Conservation (phyloP, 2,113 vertebrate genomes). For the Spea multiplicata region DNA sequence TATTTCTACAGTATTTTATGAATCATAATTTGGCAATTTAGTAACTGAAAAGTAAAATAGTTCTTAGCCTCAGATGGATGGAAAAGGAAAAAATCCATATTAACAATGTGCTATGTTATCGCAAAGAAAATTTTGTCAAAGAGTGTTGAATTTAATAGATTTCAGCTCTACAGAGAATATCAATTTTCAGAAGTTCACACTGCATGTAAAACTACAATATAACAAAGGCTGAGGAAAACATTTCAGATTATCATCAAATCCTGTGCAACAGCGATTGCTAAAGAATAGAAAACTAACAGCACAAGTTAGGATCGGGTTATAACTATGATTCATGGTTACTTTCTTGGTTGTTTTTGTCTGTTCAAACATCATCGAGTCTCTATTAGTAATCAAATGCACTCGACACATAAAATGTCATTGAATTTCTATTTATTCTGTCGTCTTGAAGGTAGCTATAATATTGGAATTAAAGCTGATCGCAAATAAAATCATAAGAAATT, state of each 20-base stretch:
- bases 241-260: conserved; percentile 16
- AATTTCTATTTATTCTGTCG: too few relatives aligned
- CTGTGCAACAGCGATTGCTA: not conserved
- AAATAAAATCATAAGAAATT: too few relatives aligned
- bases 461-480: too few relatives aligned
- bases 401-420: too few relatives aligned
- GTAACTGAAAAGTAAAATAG: too few relatives aligned
- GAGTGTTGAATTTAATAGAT: conserved; percentile 34
- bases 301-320: not conserved
- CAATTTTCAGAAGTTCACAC: conserved; percentile 21
- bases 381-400: too few relatives aligned
- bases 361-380: not conserved
- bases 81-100: conserved; percentile 25
- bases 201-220: conserved; percentile 31
- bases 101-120: conserved; percentile 24
- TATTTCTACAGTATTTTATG: too few relatives aligned
- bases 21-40: too few relatives aligned
- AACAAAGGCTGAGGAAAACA: conserved; percentile 24
- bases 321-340: not conserved
- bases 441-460: too few relatives aligned
- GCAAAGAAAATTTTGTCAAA: conserved; percentile 13
- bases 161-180: conserved; percentile 21
- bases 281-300: conserved; percentile 10
- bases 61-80: conserved; percentile 11
- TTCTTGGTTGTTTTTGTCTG: not conserved